phyloP scores from a whole-genome alignment of 2,888 invertebrate genomes.

The Mesorhabditis sp. region DNA sequence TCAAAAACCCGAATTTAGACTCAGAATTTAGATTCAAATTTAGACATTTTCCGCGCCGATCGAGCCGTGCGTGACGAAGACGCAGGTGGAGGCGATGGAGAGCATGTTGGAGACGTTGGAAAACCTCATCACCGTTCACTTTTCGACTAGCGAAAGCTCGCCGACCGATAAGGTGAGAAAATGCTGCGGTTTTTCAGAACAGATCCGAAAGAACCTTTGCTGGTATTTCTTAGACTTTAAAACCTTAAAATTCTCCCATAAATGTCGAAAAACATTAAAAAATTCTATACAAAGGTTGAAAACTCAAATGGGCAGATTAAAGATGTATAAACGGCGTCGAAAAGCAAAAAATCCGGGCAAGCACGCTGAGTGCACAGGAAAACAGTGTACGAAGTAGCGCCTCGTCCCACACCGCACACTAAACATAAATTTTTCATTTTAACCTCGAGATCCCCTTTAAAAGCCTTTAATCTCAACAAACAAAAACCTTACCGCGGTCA shows the following conservation, averaged over 20 bases:
- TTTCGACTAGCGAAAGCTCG: constrained; percentile 53
- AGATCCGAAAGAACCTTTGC: too few species aligned
- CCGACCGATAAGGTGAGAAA: constrained; percentile 45
- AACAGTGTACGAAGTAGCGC: too few species aligned
- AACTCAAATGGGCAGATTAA: too few species aligned
- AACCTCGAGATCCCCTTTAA: constrained; percentile 7
- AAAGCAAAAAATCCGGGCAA: not conserved
- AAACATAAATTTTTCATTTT: not conserved
- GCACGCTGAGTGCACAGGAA: not conserved
- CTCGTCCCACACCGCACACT: too few species aligned
- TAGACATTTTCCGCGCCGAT: constrained; percentile 37
- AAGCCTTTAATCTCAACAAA: too few species aligned
- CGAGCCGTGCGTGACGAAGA: constrained; percentile 34
- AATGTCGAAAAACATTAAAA: too few species aligned
- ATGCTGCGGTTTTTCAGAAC: too few species aligned
- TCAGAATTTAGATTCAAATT: not conserved
- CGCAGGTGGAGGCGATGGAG: constrained; percentile 46
- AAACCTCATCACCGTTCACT: constrained; percentile 56
- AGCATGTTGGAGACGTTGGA: constrained; percentile 53
- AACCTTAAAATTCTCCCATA: too few species aligned
- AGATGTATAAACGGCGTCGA: not conserved
- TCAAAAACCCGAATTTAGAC: too few species aligned
- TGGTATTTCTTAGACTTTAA: too few species aligned
- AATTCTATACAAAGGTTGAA: too few species aligned
- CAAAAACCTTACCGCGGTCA: too few species aligned